Percentiles rank a stretch among this genome's conserved stretches.
Evolutionary conservation across 2,888 invertebrate genomes (phyloP).

Genomic region (Priocnemis perturbator): DNA sequence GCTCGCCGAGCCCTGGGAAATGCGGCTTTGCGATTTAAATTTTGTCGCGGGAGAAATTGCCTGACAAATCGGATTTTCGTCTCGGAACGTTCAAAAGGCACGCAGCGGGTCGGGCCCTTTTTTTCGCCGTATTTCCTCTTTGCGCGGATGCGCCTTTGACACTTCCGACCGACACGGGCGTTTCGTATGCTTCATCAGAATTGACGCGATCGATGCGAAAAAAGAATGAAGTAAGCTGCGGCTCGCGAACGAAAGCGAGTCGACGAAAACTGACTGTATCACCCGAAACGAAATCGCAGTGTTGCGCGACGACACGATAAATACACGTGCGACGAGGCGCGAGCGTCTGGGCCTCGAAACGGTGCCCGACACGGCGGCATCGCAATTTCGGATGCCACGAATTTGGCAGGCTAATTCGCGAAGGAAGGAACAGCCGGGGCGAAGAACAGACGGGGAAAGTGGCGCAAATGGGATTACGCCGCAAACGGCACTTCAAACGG

Average conservation of each 20-base stretch:
- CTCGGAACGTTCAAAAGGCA: slow-evolving; percentile 56
- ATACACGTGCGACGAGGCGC: too few species aligned
- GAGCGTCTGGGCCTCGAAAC: too few species aligned
- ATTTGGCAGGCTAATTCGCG: slow-evolving; percentile 62
- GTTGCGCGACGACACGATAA: too few species aligned
- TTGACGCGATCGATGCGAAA: too few species aligned
- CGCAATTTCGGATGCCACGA: slow-evolving; percentile 40
- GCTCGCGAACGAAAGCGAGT: too few species aligned
- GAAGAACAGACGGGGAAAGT: background rate
- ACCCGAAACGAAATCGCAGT: too few species aligned
- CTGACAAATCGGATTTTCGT: slow-evolving; percentile 69
- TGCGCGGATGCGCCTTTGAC: background rate
- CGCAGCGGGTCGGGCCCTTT: slow-evolving; percentile 5
- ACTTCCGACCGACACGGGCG: too few species aligned
- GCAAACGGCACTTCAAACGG: slow-evolving; percentile 71
- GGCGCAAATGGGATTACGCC: slow-evolving; percentile 66
- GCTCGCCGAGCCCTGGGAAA: slow-evolving; percentile 45
- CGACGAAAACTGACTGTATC: too few species aligned
- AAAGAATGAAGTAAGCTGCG: too few species aligned
- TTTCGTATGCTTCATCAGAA: too few species aligned
- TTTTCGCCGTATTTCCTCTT: slow-evolving; percentile 10
- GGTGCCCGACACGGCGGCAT: too few species aligned
- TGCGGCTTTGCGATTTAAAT: slow-evolving; percentile 74
- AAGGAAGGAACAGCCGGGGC: slow-evolving; percentile 28
- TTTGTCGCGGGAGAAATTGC: slow-evolving; percentile 73